Conservation (phyloP, 2,888 invertebrate genomes). For the Epirrita christyi region DNA sequence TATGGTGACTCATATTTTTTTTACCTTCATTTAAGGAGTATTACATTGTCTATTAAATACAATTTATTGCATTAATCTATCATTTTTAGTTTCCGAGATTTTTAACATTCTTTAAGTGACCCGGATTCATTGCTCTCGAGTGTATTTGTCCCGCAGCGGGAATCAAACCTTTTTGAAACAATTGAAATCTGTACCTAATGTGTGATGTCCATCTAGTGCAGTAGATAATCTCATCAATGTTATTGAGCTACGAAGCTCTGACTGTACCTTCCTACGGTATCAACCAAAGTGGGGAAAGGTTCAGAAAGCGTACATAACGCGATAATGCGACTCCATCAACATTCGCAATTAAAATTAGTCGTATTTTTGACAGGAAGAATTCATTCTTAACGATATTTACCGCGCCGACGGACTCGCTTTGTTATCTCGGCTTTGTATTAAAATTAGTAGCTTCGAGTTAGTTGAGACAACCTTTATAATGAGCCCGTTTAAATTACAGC, state of each 20-base stretch:
- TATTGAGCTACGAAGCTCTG: not conserved
- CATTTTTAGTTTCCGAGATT: too few relatives aligned
- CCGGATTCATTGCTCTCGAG: too few relatives aligned
- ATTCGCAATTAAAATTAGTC: slow-evolving; percentile 70
- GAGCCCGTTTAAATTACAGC: slow-evolving; percentile 10
- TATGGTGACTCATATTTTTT: too few relatives aligned
- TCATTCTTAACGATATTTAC: slow-evolving; percentile 58
- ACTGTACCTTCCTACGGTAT: not conserved
- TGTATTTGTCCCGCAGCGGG: too few relatives aligned
- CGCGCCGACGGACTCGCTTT: slow-evolving; percentile 49
- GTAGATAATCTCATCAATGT: not conserved
- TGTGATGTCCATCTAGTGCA: too few relatives aligned
- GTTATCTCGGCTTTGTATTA: slow-evolving; percentile 33
- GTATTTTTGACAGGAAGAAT: slow-evolving; percentile 64
- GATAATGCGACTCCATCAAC: slow-evolving; percentile 59
- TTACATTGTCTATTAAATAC: too few relatives aligned
- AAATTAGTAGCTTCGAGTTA: slow-evolving; percentile 17
- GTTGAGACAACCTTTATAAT: slow-evolving; percentile 16
- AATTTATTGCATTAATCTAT: too few relatives aligned
- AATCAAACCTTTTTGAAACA: too few relatives aligned
- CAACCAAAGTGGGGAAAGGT: slow-evolving; percentile 31
- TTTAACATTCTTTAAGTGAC: too few relatives aligned
- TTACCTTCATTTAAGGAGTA: too few relatives aligned
- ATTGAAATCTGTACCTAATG: too few relatives aligned
- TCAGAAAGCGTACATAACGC: slow-evolving; percentile 55